Evolutionary conservation across 2,888 invertebrate species (phyloP).

Genomic region (Epirrita christyi): DNA sequence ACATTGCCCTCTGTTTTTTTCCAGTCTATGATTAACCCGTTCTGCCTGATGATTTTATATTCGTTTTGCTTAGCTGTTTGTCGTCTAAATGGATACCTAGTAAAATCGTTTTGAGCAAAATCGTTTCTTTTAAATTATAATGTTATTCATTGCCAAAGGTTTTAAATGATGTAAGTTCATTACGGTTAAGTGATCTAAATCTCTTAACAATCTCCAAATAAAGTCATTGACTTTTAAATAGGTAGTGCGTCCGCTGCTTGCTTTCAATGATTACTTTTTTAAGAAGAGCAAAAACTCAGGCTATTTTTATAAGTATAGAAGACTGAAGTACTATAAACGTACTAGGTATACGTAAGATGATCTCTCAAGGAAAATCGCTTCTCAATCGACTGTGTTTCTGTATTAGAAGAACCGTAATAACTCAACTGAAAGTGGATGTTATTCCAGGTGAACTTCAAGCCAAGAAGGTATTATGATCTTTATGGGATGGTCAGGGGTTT

Average conservation of each 20-base stretch:
- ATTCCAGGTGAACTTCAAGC: too few species aligned
- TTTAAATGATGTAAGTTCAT: too few species aligned
- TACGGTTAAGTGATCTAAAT: too few species aligned
- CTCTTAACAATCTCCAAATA: slow-evolving; percentile 17
- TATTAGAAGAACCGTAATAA: too few species aligned
- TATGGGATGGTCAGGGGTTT: too few species aligned
- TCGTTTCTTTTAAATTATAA: not conserved
- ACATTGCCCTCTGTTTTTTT: slow-evolving; percentile 78
- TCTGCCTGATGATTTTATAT: slow-evolving; percentile 34
- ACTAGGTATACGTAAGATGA: too few species aligned
- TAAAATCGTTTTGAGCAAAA: not conserved
- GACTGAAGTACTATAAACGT: too few species aligned
- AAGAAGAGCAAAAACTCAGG: slow-evolving; percentile 2
- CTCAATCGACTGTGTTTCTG: not conserved
- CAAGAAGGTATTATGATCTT: too few species aligned
- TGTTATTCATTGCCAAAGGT: too few species aligned
- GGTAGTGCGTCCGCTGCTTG: slow-evolving; percentile 56
- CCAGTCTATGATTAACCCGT: slow-evolving; percentile 54
- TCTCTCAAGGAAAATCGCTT: not conserved
- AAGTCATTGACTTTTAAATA: slow-evolving; percentile 64
- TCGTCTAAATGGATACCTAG: not conserved
- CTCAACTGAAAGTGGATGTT: too few species aligned
- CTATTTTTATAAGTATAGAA: not conserved
- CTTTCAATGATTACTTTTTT: slow-evolving; percentile 14
- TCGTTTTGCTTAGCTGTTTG: slow-evolving; percentile 19